Evolutionary conservation across 2,797 vertebrate species (phyloP), one percentile per base, ranked within the genome.

Genomic region (Acanthis flammea): DNA sequence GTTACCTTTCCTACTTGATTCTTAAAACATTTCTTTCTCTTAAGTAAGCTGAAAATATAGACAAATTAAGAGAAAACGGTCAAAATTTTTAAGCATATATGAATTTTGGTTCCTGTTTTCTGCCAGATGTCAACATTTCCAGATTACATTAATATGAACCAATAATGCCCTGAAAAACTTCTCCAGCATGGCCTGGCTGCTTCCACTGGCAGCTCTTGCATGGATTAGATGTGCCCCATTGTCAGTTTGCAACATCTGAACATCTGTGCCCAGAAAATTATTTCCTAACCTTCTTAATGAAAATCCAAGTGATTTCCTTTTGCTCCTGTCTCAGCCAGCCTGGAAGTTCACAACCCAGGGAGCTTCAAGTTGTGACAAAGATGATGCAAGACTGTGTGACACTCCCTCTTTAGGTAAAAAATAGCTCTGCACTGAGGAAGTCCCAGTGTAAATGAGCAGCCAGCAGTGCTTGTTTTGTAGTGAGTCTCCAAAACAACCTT

Each of bases 341-440:
- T 54, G 61, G 83, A 90, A 74, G 23, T 48, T 63, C 70, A 11
- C 30, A 71, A 6, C 24, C 28, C 53, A 53, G 54, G 19, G 17
- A 77, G 19, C 17, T 72, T 65, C 31, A 66, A n/a, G 47, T 44
- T 60, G 14, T 79, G 88, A 53, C 55, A 65, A 57, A 88, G 39
- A 60, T 39, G 55, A 33, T 65, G 31, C 4, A 39, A 92, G 47
- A 17, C 25, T 16, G 14, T 33, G 31, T 41, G 61, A 14, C 48
- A 81, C 45, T 88, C 31, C 70, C 21, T 66, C 58, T 72, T 68
- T 25, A 66, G 65, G 61, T 30, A 14, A 84, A 93, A 93, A 92
- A 87, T 39, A 90, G 71, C 44, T 62, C 60, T 27, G 19, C 37
- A 48, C 2, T 86, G 90, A 95, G 86, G 93, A 94, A 93, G 92